Evolutionary conservation across 2,888 invertebrate genomes (phyloP), one percentile per base, ranked within the genome.

Genomic region (Aplocera efformata): DNA sequence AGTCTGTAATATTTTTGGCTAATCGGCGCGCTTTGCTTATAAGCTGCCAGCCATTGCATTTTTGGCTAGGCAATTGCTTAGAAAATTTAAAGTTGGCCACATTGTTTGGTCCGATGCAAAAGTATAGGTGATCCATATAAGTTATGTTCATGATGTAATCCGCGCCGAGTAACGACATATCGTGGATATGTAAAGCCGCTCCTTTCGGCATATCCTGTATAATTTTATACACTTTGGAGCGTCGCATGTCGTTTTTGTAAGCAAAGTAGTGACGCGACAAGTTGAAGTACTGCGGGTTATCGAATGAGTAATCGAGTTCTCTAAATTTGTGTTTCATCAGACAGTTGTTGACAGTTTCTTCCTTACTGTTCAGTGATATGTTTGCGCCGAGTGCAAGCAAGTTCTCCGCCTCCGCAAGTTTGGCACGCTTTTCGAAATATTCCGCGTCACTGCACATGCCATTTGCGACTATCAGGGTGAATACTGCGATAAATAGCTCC

Each of bases 171-270:
- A 92, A 74, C 0, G 92, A 92, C 42, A 91, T 90, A 50, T 93
- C 91, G 61, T 94, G 94, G 0, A 91, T 84, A 65, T 94, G 95
- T 7, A 94, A 70, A 0, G 91, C 90, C 0, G 90, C 92, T 2
- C 94, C 96, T 77, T 96, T 96, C 0, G 96, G 96, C 88, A 96
- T 89, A 22, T 73, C 74, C 46, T 89, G 82, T 7, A 96, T 90
- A 5, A 94, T 84, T 51, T 90, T 72, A 60, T 92, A 94, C 0
- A 95, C 91, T 45, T 90, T 82, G 0, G 94, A 93, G 0, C 81
- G 53, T 4, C 89, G 79, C 27, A 95, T 92, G 8, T 79, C 67
- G 1, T 86, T 61, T 58, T 90, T 90, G 1, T 91, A 90, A 1
- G 80, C 66, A 60, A 94, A 91, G 57, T 93, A 93, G 63, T 93